These are phyloP conservation scores for Poeciliopsis presidionis DNA, from an alignment of 2,797 vertebrate species.

Conservation along the genomic window DNA sequence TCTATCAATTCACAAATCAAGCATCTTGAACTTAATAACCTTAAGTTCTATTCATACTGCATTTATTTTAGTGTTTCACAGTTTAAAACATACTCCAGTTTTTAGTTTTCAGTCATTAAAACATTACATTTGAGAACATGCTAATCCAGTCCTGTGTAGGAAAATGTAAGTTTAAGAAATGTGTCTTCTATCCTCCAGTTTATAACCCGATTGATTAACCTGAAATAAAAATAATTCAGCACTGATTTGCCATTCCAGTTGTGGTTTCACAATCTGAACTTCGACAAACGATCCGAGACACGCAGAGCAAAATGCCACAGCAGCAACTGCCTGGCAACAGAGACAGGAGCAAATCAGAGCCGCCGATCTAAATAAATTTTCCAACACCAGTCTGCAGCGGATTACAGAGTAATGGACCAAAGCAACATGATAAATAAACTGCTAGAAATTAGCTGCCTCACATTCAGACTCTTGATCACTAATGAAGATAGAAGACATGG, in stretches of 20 bases:
- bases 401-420: not conserved
- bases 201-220: not conserved
- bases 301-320: slow-evolving; percentile 7
- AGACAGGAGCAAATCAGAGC: slow-evolving; percentile 43
- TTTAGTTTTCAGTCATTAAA: not conserved
- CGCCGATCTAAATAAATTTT: slow-evolving; percentile 23
- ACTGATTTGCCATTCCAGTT: not conserved
- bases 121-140: not conserved
- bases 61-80: not conserved
- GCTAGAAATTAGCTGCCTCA: not conserved
- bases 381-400: slow-evolving; percentile 8
- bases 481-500: slow-evolving; percentile 8
- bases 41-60: not conserved
- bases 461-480: slow-evolving; percentile 10
- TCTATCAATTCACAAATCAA: not conserved
- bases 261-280: slow-evolving; percentile 1
- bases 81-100: not conserved
- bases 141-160: not conserved
- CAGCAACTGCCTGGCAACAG: slow-evolving; percentile 53
- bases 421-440: not conserved
- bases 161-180: not conserved
- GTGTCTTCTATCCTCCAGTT: not conserved
- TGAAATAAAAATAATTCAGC: not conserved
- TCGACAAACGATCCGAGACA: slow-evolving; percentile 15
- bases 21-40: not conserved